Evolutionary conservation across 2,888 invertebrate genomes (phyloP).

Genomic region (Plagodis pulveraria): DNA sequence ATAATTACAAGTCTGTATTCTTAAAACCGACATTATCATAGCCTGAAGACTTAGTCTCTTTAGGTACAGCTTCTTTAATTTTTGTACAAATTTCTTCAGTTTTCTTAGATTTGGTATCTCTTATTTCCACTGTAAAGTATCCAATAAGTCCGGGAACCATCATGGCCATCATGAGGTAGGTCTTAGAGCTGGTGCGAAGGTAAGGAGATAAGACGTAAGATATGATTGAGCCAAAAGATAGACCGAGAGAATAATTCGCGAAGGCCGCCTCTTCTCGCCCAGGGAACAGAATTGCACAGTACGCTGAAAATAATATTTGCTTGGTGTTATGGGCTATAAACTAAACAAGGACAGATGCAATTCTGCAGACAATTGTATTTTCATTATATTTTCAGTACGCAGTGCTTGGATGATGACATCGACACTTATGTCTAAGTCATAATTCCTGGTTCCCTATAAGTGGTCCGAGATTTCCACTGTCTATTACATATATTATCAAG

Average conservation of each 20-base stretch:
- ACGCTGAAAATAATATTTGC: constrained; percentile 59
- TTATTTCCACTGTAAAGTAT: constrained; percentile 76
- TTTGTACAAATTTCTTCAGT: constrained; percentile 43
- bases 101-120: constrained; percentile 51
- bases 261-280: constrained; percentile 87
- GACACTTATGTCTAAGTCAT: too few relatives aligned
- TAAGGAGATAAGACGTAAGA: constrained; percentile 85
- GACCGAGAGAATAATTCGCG: constrained; percentile 89
- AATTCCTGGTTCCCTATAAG: too few relatives aligned
- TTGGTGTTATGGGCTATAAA: too few relatives aligned
- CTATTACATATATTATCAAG: too few relatives aligned
- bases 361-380: too few relatives aligned
- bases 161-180: constrained; percentile 77
- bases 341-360: too few relatives aligned
- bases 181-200: constrained; percentile 79
- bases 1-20: constrained; percentile 43
- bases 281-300: constrained; percentile 87
- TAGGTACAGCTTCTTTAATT: constrained; percentile 21
- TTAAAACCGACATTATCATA: constrained; percentile 71
- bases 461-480: too few relatives aligned
- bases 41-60: constrained; percentile 51
- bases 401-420: too few relatives aligned
- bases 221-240: constrained; percentile 87
- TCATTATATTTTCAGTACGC: too few relatives aligned
- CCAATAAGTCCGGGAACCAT: constrained; percentile 80